phyloP scores from a whole-genome alignment of 2,797 vertebrate genomes.

The Phrynocephalus forsythii region DNA sequence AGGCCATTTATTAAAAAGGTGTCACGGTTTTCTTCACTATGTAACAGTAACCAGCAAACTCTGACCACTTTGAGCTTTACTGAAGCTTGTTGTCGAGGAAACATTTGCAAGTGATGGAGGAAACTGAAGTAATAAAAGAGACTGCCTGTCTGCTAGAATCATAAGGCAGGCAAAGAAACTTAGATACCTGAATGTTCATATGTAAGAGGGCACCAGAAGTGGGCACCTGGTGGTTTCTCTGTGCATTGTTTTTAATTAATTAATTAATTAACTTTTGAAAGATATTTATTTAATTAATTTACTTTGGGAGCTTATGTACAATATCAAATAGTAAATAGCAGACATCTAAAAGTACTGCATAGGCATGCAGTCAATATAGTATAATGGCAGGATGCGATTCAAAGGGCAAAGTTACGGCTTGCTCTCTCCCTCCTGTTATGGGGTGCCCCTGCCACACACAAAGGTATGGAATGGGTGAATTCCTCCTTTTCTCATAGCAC shows the following conservation, averaged over 20 bases:
- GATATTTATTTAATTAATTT: neutral
- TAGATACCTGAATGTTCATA: neutral
- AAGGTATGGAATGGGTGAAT: neutral
- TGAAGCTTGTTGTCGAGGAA: slow-evolving; percentile 57
- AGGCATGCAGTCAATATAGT: neutral
- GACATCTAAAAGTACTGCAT: neutral
- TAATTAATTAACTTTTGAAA: neutral
- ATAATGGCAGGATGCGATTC: neutral
- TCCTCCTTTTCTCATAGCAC: neutral
- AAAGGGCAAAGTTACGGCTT: neutral
- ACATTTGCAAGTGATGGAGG: slow-evolving; percentile 53
- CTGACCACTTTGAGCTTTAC: slow-evolving; percentile 63
- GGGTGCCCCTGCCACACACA: neutral
- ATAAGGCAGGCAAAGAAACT: neutral
- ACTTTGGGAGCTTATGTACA: neutral
- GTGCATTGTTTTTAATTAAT: neutral
- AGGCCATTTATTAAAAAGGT: slow-evolving; percentile 61
- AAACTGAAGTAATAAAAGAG: slow-evolving; percentile 42
- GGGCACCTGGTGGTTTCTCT: neutral
- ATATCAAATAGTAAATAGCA: neutral
- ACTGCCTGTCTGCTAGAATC: neutral
- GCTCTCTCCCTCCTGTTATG: neutral
- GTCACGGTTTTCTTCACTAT: slow-evolving; percentile 58
- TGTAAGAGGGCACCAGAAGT: neutral
- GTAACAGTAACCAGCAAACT: slow-evolving; percentile 59